Evolutionary conservation across 2,797 vertebrate species (phyloP), one percentile per base, ranked within the genome.

Genomic region (Scomberomorus guttatus): DNA sequence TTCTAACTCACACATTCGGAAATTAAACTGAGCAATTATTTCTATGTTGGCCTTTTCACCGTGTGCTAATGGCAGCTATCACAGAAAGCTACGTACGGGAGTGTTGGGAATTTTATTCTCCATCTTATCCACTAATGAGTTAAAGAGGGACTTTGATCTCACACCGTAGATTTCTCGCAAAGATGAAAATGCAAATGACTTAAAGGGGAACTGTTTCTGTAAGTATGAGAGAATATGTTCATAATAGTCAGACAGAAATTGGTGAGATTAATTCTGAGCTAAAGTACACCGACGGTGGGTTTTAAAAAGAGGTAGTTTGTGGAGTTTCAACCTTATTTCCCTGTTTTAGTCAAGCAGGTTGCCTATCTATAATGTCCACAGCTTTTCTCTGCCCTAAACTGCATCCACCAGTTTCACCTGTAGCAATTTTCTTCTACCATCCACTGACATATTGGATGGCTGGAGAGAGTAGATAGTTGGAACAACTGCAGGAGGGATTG

Each of bases 61-160:
- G 0, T 52, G 32, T 39, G 22, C 59, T 82, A 87, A 84, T 82
- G 75, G 77, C 50, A 9, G 51, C 72, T 56, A 79, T 87, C 63
- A 81, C 57, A 62, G 25, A 61, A 72, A 64, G 63, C 70, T 77
- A 59, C 6, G 5, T 44, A 62, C 0, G 8, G 50, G 52, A 66
- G 65, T 73, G 58, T 44, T 56, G 81, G 67, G 77, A 87, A 83
- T 89, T 80, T 72, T 75, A 74, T 83, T 84, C 81, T 75, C 68
- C 39, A 50, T 81, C 79, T 86, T 68, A 75, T 80, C 65, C 34
- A 27, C 63, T 86, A 85, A 90, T 87, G 75, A 89, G 65, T 84
- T 86, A 84, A 90, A 82, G 73, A 77, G 75, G 51, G 57, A 82
- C 77, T 90, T 89, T 89, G 83, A 89, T 91, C 84, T 86, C 64